Base-by-base conservation (phyloP, 2,797 vertebrate species). In the Sternotherus odoratus region DNA sequence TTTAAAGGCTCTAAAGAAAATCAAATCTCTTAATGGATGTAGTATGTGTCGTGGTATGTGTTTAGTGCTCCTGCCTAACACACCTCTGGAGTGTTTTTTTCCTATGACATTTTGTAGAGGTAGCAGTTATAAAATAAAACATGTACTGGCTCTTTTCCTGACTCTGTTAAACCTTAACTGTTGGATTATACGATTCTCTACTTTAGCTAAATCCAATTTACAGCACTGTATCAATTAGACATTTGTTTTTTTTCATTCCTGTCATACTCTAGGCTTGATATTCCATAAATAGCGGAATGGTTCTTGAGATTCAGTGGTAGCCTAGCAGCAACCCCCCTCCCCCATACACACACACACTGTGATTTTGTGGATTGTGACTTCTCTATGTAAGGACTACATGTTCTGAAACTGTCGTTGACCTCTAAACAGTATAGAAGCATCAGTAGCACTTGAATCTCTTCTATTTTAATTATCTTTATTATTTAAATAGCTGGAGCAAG, bases 241-340 rank as follows among this genome's bases (percentile, higher is more conserved):
- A 86, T 88, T 49, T 84, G 56, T 39, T 43, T 72, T 86, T 69
- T 85, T 30, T 93, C 86, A 60, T 36, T 94, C 82, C 50, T 79
- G 82, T 90, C 91, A 53, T 28, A 78, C 79, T 78, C 23, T 54
- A 66, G 75, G 79, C 54, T 11, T 88, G 79, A 48, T 92, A 51
- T 3, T 92, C 92, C 86, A 46, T 87, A 92, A 94, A 90, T 82
- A 92, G 83, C 49, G 74, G 50, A 77, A 87, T 57, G 4, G 1
- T 93, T 95, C 92, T 72, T 82, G 63, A 75, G 80, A 90, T 93
- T 94, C 89, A 85, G 48, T 79, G 83, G 10, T 15, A 91, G n/a
- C 0, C 0, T 87, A 94, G 91, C 91, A 91, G 90, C 82, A 30
- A 28, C 43, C 26, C 43, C 43, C 26, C 12, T 16, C 7, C 24